Evolutionary conservation across 1,140 invertebrate genomes (phyloP), one percentile per base, ranked within the genome.

Genomic region (Ptiloglossa arizonensis): DNA sequence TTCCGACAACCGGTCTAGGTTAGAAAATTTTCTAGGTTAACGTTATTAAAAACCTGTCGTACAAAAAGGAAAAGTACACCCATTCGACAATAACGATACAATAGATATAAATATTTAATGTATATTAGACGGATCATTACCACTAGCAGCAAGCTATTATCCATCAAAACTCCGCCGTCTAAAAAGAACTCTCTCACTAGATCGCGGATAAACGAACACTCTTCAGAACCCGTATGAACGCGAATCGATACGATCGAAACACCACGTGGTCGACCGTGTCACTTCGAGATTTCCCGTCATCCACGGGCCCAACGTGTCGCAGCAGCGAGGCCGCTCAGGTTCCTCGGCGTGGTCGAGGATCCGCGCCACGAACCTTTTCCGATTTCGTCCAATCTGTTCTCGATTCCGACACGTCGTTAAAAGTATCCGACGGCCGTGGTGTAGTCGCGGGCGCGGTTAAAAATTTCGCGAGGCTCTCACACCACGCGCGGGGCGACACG

Each of bases 341-440:
- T 1, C 50, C 50, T 8, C 50, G n/a, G 15, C 5, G n/a, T 1
- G 5, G 8, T n/a, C 22, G 50, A 24, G 9, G 24, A 5, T 22
- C n/a, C 29, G 17, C 44, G 24, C 24, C 24, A 2, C 1, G 8
- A n/a, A 52, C 8, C n/a, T 22, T 32, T 3, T 11, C 27, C 29
- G 46, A 59, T 5, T 9, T 44, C n/a, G 60, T 41, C 41, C 2
- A 66, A 44, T 56, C 32, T 46, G 44, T 66, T n/a, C n/a, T n/a
- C 35, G 44, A 57, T 38, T 41, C 46, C 63, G 52, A 27, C 24
- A 41, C 46, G 9, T 41, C 2, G 57, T 2, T 9, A 71, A 83
- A 84, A 76, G 81, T 83, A 67, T 85, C 83, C 59, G 82, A 80
- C 83, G 78, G 81, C 38, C 54, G 81, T 24, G 19, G 62, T n/a